These are phyloP conservation scores for Protosalanx chinensis DNA, from an alignment of 2,797 vertebrate genomes.

Conservation along the genomic window DNA sequence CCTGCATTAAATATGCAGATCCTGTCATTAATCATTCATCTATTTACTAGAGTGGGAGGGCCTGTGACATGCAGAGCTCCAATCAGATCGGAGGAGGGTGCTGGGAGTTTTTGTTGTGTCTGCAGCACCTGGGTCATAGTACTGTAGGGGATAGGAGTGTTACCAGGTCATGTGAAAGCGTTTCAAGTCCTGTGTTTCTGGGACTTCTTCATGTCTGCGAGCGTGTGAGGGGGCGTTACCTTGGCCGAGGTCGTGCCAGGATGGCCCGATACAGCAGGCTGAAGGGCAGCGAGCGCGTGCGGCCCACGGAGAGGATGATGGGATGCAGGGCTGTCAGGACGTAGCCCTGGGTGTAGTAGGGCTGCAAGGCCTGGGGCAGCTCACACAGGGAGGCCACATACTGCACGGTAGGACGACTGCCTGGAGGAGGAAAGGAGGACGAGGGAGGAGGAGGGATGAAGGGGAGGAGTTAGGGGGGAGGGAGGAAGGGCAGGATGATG, in stretches of 20 bases:
- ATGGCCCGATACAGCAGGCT: slow-evolving; percentile 89
- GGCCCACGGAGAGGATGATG: slow-evolving; percentile 83
- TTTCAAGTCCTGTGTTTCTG: slow-evolving; percentile 10
- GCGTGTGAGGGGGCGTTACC: slow-evolving; percentile 64
- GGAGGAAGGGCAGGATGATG: neutral
- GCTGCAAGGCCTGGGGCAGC: slow-evolving; percentile 83
- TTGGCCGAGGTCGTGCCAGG: slow-evolving; percentile 78
- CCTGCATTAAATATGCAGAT: slow-evolving; percentile 64
- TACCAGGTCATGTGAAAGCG: slow-evolving; percentile 6
- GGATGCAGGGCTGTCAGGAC: slow-evolving; percentile 86
- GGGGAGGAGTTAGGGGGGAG: neutral
- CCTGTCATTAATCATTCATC: slow-evolving; percentile 62
- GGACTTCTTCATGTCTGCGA: neutral
- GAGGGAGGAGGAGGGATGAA: neutral
- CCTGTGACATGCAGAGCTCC: neutral
- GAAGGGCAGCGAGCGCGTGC: slow-evolving; percentile 79
- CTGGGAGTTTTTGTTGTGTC: neutral
- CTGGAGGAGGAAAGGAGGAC: slow-evolving; percentile 40
- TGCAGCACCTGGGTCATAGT: neutral
- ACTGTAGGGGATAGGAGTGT: neutral
- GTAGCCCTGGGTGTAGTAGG: slow-evolving; percentile 90
- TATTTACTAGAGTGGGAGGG: slow-evolving; percentile 40
- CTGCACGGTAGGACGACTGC: slow-evolving; percentile 84
- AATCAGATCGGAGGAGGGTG: neutral
- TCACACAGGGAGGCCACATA: slow-evolving; percentile 86